Base-by-base conservation (phyloP, 2,113 vertebrate species). In the Guaruba guarouba region DNA sequence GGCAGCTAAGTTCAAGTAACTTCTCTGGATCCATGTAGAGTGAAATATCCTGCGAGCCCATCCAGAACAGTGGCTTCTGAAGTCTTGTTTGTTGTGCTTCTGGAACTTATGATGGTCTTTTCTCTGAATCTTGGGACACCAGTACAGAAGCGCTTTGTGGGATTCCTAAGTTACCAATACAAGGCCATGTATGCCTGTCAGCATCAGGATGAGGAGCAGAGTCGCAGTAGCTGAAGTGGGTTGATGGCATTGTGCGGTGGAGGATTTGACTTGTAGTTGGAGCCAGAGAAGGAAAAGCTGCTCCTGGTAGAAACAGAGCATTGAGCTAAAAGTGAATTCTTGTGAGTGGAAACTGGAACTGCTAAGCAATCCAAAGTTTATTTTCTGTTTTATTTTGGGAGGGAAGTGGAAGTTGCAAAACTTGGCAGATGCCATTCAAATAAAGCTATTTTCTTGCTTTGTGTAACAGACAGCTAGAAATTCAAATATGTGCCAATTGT, bases 181-280 rank as follows among this genome's bases (percentile, higher is more conserved):
- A 29, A 59, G 66, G 41, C 44, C 2, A 0, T 0, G 1, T 22
- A 23, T 51, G 20, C 31, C 55, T 43, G 27, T 63, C 41, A 19
- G 64, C n/a, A 86, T 69, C 9, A 17, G 46, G 68, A 44, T 33
- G 33, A 17, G 35, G 62, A 57, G 44, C 0, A 51, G 25, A 39
- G 8, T 61, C 63, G 41, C 13, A 54, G 31, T 37, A 10, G 31
- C 52, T 43, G 59, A 80, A 63, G n/a, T 70, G 7, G 17, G 23
- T 33, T 17, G 25, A 1, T 48, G 59, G 51, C 9, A 33, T 19
- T 0, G 0, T 24, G 13, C 0, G 1, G 39, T 62, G n/a, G 51
- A 67, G 27, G 28, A 43, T 74, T 82, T 67, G 13, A 37, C 31
- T 69, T 2, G 2, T 49, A 44, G 41, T 8, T 89, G 70, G 48